A percentile compares a stretch with the other conserved stretches of the same genome.
phyloP scores from a whole-genome alignment of 2,113 vertebrate genomes.

The Amblyopsis rosae region DNA sequence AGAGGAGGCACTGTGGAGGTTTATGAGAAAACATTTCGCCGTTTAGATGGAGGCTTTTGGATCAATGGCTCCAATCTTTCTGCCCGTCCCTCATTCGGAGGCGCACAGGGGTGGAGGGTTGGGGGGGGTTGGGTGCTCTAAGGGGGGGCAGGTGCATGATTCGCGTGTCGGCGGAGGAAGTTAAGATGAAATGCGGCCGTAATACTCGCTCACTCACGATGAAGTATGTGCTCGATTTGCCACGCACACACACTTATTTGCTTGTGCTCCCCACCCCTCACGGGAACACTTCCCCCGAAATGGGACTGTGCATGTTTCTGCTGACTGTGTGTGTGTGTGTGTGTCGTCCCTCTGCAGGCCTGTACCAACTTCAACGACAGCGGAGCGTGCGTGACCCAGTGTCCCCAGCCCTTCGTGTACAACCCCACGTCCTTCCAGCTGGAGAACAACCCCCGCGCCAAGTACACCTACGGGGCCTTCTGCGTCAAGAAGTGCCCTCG shows the following conservation, averaged over 20 bases:
- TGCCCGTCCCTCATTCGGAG: slow-evolving; percentile 38
- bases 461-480: slow-evolving; percentile 97
- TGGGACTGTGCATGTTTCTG: background rate
- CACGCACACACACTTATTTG: background rate
- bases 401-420: slow-evolving; percentile 96
- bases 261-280: background rate
- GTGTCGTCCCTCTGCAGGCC: slow-evolving; percentile 75
- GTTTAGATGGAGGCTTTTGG: slow-evolving; percentile 53
- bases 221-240: slow-evolving; percentile 26
- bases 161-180: background rate
- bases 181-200: slow-evolving; percentile 61
- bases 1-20: slow-evolving; percentile 60
- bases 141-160: background rate
- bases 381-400: slow-evolving; percentile 94
- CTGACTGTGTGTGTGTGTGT: slow-evolving; percentile 3
- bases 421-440: slow-evolving; percentile 94
- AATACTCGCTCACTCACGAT: slow-evolving; percentile 31
- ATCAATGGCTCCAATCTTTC: slow-evolving; percentile 66
- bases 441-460: slow-evolving; percentile 93
- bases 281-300: too few relatives aligned
- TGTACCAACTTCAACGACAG: slow-evolving; percentile 99
- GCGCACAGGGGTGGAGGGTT: slow-evolving; percentile 7
- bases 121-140: too few relatives aligned
- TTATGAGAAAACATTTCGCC: slow-evolving; percentile 70
- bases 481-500: slow-evolving; percentile 98